A percentile compares a stretch with the other conserved stretches of the same genome.
Conservation (phyloP, 2,888 invertebrate species). For the Drosophila tripunctata region DNA sequence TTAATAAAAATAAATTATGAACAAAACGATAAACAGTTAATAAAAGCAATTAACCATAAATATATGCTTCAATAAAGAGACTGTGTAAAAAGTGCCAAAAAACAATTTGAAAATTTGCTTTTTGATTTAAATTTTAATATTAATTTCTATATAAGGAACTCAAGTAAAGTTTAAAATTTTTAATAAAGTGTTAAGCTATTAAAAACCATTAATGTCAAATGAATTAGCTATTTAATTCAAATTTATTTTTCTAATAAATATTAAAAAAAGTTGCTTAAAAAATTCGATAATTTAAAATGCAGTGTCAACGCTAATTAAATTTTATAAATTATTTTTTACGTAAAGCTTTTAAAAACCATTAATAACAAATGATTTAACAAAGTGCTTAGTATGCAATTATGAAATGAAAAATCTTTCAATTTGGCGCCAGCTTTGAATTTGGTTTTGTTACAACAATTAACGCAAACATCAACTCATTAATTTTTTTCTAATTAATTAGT, state of each 20-base stretch:
- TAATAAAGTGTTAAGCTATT: no score
- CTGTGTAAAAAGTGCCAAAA: not conserved
- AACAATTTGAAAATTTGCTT: no score
- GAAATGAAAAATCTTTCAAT: not conserved
- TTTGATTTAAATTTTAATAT: no score
- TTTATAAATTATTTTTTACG: not conserved
- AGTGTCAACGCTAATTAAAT: not conserved
- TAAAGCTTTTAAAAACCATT: not conserved
- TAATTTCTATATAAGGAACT: no score
- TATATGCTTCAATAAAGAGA: not conserved
- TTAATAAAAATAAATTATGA: not conserved
- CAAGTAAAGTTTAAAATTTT: no score
- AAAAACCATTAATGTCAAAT: no score
- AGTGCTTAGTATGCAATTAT: conserved; percentile 13
- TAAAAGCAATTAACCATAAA: not conserved
- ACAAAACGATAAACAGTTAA: not conserved
- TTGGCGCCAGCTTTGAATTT: conserved; percentile 4
- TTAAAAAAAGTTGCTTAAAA: not conserved
- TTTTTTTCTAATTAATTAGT: conserved; percentile 55
- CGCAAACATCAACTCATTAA: conserved; percentile 22
- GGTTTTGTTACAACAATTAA: conserved; percentile 27
- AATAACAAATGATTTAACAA: conserved; percentile 4
- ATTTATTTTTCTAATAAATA: not conserved
- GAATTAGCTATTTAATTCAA: no score
- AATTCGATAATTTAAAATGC: not conserved